These are phyloP conservation scores for Netelia melanura DNA, from an alignment of 2,888 invertebrate genomes.

Conservation along the genomic window DNA sequence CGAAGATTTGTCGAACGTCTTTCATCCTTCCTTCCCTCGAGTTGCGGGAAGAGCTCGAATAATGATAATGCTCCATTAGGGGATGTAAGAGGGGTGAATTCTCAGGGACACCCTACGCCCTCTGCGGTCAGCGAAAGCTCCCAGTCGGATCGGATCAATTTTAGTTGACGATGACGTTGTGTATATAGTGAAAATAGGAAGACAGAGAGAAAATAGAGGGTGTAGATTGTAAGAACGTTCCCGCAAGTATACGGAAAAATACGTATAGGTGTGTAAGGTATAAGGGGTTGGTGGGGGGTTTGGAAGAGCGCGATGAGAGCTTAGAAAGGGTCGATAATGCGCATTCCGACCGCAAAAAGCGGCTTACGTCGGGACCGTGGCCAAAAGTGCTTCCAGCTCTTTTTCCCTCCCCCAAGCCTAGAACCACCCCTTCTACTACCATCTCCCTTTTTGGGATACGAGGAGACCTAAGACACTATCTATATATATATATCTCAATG, in stretches of 20 bases:
- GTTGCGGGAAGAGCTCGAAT: background rate
- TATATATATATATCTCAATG: background rate
- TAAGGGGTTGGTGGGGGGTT: conserved; percentile 9
- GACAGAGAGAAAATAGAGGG: conserved; percentile 38
- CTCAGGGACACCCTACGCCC: conserved; percentile 1
- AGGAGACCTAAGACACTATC: conserved; percentile 29
- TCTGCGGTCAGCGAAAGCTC: conserved; percentile 63
- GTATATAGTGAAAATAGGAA: conserved; percentile 17
- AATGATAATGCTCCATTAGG: background rate
- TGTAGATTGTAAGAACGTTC: conserved; percentile 20
- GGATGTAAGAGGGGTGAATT: conserved; percentile 27
- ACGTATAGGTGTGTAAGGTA: conserved; percentile 45
- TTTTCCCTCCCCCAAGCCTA: conserved; percentile 57
- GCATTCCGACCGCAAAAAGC: conserved; percentile 78
- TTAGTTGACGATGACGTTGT: conserved; percentile 48
- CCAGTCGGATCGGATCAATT: conserved; percentile 65
- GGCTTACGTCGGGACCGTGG: conserved; percentile 73
- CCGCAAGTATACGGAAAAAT: conserved; percentile 2
- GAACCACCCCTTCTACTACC: conserved; percentile 60
- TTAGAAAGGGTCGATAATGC: conserved; percentile 77
- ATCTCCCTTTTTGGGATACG: conserved; percentile 18
- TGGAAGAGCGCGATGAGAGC: conserved; percentile 53
- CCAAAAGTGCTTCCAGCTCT: conserved; percentile 75
- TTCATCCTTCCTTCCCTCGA: too few relatives aligned
- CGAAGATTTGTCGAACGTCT: too few relatives aligned